Conservation (phyloP, 2,888 invertebrate genomes). For the Metacarcinus magister region DNA sequence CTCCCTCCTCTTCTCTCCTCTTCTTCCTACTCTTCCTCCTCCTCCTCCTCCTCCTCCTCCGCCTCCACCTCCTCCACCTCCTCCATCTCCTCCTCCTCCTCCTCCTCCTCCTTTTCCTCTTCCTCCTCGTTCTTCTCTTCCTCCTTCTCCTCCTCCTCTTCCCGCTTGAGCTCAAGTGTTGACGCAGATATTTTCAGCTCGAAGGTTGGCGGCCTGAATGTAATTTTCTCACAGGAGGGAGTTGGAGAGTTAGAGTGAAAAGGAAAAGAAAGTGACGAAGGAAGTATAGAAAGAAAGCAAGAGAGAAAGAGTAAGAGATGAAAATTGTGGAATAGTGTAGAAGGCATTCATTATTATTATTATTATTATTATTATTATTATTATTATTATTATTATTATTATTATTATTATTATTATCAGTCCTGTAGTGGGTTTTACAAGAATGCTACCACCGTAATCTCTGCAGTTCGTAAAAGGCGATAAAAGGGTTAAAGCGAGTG, state of each 20-base stretch:
- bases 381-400: background rate
- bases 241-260: background rate
- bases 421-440: no score
- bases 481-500: no score
- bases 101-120: no score
- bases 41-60: background rate
- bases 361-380: background rate
- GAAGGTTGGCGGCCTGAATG: slow-evolving; percentile 49
- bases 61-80: slow-evolving; percentile 12
- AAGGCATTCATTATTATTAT: background rate
- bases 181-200: slow-evolving; percentile 46
- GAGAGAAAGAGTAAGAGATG: background rate
- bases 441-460: no score
- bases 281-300: background rate
- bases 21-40: no score
- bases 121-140: background rate
- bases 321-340: background rate
- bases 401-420: no score
- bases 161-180: background rate
- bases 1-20: no score
- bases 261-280: background rate
- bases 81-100: background rate
- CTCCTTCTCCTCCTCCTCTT: background rate
- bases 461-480: no score
- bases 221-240: slow-evolving; percentile 9